These are phyloP conservation scores for Nanorana parkeri DNA, from an alignment of 2,113 vertebrate species.

Conservation along the genomic window DNA sequence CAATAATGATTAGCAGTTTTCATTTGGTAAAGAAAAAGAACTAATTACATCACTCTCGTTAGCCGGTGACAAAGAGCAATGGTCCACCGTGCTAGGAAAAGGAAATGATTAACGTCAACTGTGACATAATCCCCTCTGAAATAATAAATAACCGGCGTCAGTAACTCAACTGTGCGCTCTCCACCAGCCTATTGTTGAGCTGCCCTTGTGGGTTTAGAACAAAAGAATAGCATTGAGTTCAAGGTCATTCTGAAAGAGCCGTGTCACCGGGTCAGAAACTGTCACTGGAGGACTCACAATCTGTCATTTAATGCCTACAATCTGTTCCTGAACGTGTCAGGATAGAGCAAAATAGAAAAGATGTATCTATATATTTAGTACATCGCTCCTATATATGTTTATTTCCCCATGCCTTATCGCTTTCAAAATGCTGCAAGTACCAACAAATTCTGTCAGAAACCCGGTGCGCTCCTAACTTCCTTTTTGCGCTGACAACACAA, in stretches of 20 bases:
- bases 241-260: constrained; percentile 13
- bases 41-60: constrained; percentile 9
- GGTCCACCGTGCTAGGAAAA: neutral
- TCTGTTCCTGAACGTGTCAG: neutral
- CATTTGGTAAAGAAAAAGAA: constrained; percentile 8
- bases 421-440: too few relatives aligned
- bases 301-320: neutral
- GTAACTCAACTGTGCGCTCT: neutral
- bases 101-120: neutral
- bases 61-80: constrained; percentile 17
- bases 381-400: too few relatives aligned
- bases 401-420: too few relatives aligned
- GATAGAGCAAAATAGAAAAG: too few relatives aligned
- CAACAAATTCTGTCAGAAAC: too few relatives aligned
- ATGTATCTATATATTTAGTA: too few relatives aligned
- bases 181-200: neutral
- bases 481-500: too few relatives aligned
- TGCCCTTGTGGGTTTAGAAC: neutral
- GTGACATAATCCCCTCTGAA: constrained; percentile 27
- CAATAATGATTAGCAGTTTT: neutral
- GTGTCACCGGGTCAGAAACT: neutral
- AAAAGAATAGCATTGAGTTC: neutral
- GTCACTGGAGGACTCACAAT: neutral
- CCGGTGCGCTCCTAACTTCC: too few relatives aligned
- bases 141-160: neutral